Evolutionary conservation across 2,113 vertebrate species (phyloP).

Genomic region (Xiphias gladius): DNA sequence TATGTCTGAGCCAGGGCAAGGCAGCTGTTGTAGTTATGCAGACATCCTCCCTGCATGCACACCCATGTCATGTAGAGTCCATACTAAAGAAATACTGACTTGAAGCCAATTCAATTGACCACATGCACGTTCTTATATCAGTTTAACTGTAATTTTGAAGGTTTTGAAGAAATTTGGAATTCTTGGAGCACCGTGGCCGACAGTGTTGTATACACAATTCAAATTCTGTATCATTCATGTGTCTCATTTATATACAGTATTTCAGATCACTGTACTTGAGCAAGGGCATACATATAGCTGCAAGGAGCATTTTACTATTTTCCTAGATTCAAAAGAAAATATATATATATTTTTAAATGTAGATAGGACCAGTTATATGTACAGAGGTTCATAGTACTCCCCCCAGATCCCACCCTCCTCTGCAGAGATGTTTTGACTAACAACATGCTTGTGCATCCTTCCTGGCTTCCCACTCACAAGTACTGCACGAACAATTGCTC

Average conservation of each 20-base stretch:
- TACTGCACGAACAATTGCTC: neutral
- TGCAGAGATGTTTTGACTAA: constrained; percentile 17
- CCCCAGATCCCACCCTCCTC: neutral
- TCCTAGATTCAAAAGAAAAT: neutral
- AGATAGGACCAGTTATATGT: neutral
- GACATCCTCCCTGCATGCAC: constrained; percentile 27
- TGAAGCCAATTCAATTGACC: neutral
- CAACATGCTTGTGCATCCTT: neutral
- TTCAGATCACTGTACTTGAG: neutral
- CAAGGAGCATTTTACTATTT: neutral
- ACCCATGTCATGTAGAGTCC: constrained; percentile 2
- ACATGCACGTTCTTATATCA: neutral
- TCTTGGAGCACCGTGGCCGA: neutral
- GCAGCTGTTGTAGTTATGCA: constrained; percentile 23
- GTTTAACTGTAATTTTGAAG: neutral
- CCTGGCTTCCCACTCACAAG: constrained; percentile 20
- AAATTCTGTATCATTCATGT: neutral
- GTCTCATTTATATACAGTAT: neutral
- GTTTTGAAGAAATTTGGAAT: neutral
- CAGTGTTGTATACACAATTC: neutral
- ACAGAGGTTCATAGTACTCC: neutral
- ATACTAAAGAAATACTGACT: neutral
- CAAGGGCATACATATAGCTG: neutral
- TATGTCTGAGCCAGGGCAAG: constrained; percentile 22
- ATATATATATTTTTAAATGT: neutral